Evolutionary conservation across 2,888 invertebrate species (phyloP).

Genomic region (Rambutsinella grinnellia): DNA sequence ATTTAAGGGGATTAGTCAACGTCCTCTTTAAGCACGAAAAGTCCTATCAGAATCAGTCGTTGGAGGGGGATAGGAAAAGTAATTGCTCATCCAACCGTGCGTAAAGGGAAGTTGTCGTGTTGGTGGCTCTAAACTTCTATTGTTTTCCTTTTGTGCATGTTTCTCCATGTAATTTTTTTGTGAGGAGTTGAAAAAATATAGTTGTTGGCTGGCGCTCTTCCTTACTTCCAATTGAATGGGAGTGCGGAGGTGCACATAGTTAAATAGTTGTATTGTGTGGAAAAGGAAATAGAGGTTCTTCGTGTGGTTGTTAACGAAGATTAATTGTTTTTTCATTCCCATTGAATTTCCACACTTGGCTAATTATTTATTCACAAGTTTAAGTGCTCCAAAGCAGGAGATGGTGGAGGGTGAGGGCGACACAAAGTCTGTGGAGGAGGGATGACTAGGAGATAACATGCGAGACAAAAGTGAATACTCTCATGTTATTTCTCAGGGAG

Average conservation of each 20-base stretch:
- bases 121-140: not conserved
- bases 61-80: not conserved
- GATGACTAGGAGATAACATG: not conserved
- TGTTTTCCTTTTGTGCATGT: not conserved
- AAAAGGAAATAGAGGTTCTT: not conserved
- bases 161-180: not conserved
- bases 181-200: no score
- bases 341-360: slow-evolving; percentile 60
- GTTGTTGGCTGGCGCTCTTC: no score
- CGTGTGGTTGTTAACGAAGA: slow-evolving; percentile 63
- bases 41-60: not conserved
- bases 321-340: slow-evolving; percentile 66
- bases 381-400: slow-evolving; percentile 5
- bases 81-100: not conserved
- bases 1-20: slow-evolving; percentile 12
- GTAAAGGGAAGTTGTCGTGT: not conserved
- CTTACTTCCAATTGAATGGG: no score
- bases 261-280: not conserved
- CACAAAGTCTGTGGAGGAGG: not conserved
- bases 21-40: not conserved
- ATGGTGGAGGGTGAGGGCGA: not conserved
- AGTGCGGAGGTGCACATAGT: not conserved
- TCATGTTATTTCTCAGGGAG: not conserved
- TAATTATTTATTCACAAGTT: slow-evolving; percentile 66
- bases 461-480: not conserved